Conservation (phyloP, 2,113 vertebrate species). For the Phyllostomus discolor region DNA sequence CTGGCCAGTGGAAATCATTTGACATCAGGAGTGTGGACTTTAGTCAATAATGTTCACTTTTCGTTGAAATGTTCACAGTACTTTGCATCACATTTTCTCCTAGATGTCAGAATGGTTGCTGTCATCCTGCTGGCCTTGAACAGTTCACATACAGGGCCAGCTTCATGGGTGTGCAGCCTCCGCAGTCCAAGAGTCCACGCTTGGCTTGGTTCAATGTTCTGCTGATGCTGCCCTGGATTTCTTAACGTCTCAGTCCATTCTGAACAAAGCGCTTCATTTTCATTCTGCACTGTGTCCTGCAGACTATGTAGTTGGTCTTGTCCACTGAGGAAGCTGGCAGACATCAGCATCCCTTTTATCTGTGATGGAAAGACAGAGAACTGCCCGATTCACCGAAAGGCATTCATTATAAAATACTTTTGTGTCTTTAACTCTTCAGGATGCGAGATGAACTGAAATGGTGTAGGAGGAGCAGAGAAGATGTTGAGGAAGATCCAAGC, state of each 20-base stretch:
- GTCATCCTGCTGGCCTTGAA: not conserved
- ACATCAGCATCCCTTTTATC: not conserved
- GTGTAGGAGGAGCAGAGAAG: not conserved
- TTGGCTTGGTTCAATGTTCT: not conserved
- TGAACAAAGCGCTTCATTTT: not conserved
- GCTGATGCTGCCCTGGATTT: not conserved
- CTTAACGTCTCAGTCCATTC: not conserved
- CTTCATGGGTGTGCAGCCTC: not conserved
- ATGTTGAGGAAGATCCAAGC: not conserved
- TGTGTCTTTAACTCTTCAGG: not conserved
- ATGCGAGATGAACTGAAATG: not conserved
- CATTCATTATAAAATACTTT: not conserved
- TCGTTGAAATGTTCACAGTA: not conserved
- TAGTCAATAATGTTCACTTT: not conserved
- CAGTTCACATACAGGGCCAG: not conserved
- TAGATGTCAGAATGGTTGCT: not conserved
- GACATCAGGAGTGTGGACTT: not conserved
- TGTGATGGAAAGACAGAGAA: not conserved
- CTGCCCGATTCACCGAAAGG: not conserved
- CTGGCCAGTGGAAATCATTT: not conserved
- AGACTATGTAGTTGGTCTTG: not conserved
- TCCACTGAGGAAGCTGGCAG: not conserved
- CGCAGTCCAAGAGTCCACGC: fast-evolving
- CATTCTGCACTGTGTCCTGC: not conserved
- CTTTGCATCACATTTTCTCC: not conserved